A percentile compares a stretch with the other conserved stretches of the same genome.
phyloP scores from a whole-genome alignment of 2,113 vertebrate genomes.

The Epinephelus lanceolatus region DNA sequence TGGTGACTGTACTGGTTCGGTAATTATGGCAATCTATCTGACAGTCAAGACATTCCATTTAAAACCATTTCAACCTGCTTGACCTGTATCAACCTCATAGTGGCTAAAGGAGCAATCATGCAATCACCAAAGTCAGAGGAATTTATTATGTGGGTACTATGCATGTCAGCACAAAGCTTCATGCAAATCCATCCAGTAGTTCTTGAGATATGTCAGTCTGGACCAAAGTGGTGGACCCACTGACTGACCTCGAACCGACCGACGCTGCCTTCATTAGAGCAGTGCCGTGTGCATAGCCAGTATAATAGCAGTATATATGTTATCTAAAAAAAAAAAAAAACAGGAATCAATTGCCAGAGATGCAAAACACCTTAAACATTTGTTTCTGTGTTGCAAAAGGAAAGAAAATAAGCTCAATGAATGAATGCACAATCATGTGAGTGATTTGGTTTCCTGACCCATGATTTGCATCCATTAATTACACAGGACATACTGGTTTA shows the following conservation, averaged over 20 bases:
- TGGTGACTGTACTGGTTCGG: not conserved
- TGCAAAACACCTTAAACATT: not conserved
- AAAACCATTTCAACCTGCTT: not conserved
- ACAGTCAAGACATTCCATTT: too few relatives aligned
- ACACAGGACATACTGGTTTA: not conserved
- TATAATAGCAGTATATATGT: not conserved
- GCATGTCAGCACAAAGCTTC: too few relatives aligned
- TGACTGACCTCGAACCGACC: not conserved
- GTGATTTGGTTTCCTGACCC: not conserved
- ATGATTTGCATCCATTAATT: constrained; percentile 8
- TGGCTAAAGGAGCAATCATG: not conserved
- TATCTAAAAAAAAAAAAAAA: too few relatives aligned
- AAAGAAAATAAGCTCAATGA: not conserved
- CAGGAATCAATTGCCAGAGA: not conserved
- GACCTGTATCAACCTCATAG: not conserved
- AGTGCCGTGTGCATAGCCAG: too few relatives aligned
- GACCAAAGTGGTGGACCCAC: not conserved
- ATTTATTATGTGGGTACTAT: not conserved
- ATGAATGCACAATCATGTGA: not conserved
- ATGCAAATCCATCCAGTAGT: not conserved
- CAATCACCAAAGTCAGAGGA: not conserved
- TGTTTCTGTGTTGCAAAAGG: not conserved
- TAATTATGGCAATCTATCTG: not conserved
- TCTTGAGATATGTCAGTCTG: not conserved
- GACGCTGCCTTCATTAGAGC: too few relatives aligned